These are phyloP conservation scores for Brachionus manjavacas DNA, from an alignment of 1,140 invertebrate species.

Conservation along the genomic window DNA sequence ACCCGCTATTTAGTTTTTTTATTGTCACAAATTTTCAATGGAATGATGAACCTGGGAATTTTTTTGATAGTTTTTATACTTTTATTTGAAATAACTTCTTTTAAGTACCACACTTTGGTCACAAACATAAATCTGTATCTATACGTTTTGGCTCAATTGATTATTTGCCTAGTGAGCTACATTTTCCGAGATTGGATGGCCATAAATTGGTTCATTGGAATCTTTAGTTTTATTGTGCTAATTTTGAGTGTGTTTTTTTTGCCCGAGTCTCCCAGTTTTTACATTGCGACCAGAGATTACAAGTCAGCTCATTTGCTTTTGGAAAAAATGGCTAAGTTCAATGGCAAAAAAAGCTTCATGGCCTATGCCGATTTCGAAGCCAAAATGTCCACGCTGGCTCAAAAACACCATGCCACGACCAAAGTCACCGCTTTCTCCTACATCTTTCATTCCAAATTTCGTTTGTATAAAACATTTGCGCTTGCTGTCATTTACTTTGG, in stretches of 20 bases:
- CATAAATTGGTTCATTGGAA: constrained; percentile 1
- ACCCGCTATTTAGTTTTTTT: background rate
- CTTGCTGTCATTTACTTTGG: background rate
- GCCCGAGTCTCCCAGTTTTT: constrained; percentile 6
- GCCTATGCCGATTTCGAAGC: background rate
- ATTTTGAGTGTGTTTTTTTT: background rate
- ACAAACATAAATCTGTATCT: background rate
- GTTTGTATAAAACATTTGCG: background rate
- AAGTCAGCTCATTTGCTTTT: background rate
- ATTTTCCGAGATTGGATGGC: background rate
- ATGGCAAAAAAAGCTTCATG: background rate
- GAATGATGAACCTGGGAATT: background rate
- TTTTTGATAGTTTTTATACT: constrained; percentile 3
- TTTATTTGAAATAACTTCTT: constrained; percentile 17
- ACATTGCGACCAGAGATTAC: background rate
- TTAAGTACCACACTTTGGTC: background rate
- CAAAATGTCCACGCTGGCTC: background rate
- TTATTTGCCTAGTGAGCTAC: background rate
- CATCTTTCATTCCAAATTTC: background rate
- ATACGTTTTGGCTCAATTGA: background rate
- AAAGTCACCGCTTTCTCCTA: background rate
- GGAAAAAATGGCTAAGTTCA: background rate
- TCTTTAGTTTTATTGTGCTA: background rate
- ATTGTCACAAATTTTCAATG: background rate
- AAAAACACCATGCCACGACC: background rate